Percentiles rank a stretch among this genome's conserved stretches.
Conservation (phyloP, 2,888 invertebrate species). For the Nymphalis polychloros region DNA sequence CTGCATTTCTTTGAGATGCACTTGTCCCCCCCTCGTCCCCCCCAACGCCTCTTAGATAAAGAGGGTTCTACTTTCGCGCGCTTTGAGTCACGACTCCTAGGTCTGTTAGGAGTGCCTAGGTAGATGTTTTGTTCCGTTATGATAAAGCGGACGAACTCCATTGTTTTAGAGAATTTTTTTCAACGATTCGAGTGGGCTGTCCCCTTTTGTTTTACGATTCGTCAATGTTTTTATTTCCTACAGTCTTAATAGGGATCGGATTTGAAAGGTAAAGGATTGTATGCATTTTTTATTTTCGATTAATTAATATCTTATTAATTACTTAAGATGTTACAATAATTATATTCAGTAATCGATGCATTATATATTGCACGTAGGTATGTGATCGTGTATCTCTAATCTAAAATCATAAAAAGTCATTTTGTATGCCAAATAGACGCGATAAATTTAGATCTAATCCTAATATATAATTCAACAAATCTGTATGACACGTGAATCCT, state of each 20-base stretch:
- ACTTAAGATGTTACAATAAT: too few relatives aligned
- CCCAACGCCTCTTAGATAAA: slow-evolving; percentile 72
- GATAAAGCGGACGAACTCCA: slow-evolving; percentile 50
- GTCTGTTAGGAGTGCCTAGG: slow-evolving; percentile 65
- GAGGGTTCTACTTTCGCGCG: slow-evolving; percentile 78
- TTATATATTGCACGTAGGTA: too few relatives aligned
- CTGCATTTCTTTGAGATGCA: slow-evolving; percentile 83
- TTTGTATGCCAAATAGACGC: too few relatives aligned
- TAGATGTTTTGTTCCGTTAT: slow-evolving; percentile 53
- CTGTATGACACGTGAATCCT: too few relatives aligned
- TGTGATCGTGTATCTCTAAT: too few relatives aligned
- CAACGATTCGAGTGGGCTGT: slow-evolving; percentile 27
- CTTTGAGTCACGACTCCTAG: slow-evolving; percentile 69
- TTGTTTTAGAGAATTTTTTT: slow-evolving; percentile 43
- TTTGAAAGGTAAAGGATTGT: too few relatives aligned
- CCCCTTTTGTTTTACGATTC: slow-evolving; percentile 21
- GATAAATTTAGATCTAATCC: too few relatives aligned
- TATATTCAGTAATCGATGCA: too few relatives aligned
- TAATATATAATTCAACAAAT: too few relatives aligned
- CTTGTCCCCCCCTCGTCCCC: slow-evolving; percentile 60
- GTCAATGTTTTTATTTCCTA: slow-evolving; percentile 12
- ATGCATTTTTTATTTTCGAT: too few relatives aligned
- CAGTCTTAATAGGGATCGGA: neutral
- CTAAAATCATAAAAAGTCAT: too few relatives aligned
- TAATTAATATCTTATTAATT: too few relatives aligned